These are phyloP conservation scores for Cataglyphis altisquamis DNA, from an alignment of 2,888 invertebrate genomes.

Conservation along the genomic window DNA sequence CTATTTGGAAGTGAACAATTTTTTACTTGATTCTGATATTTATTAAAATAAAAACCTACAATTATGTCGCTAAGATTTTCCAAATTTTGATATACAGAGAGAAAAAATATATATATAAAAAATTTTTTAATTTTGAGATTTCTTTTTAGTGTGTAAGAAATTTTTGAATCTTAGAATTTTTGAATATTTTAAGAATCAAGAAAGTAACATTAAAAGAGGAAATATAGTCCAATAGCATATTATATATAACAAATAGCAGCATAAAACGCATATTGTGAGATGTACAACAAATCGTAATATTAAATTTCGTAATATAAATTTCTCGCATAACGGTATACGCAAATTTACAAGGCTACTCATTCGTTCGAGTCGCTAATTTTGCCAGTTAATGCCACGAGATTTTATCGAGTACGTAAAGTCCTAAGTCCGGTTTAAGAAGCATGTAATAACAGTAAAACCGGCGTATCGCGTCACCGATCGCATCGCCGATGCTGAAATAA, in stretches of 20 bases:
- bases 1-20: background rate
- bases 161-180: background rate
- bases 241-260: background rate
- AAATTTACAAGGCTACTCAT: slow-evolving; percentile 1
- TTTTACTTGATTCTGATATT: background rate
- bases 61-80: slow-evolving; percentile 2
- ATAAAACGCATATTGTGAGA: background rate
- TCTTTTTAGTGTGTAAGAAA: background rate
- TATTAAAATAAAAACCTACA: background rate
- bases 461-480: slow-evolving; percentile 61
- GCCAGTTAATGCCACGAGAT: slow-evolving; percentile 58
- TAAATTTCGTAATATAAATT: background rate
- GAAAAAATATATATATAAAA: background rate
- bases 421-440: slow-evolving; percentile 34
- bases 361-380: slow-evolving; percentile 58
- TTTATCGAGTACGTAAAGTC: slow-evolving; percentile 61
- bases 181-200: background rate
- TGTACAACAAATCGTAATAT: background rate
- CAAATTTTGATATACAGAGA: background rate
- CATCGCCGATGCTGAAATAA: slow-evolving; percentile 65
- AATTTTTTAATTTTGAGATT: background rate
- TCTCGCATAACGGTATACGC: background rate
- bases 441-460: slow-evolving; percentile 68
- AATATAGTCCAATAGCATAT: background rate
- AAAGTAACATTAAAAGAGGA: background rate